Base-by-base conservation (phyloP, 2,888 invertebrate genomes). In the Drosophila nigricruria region DNA sequence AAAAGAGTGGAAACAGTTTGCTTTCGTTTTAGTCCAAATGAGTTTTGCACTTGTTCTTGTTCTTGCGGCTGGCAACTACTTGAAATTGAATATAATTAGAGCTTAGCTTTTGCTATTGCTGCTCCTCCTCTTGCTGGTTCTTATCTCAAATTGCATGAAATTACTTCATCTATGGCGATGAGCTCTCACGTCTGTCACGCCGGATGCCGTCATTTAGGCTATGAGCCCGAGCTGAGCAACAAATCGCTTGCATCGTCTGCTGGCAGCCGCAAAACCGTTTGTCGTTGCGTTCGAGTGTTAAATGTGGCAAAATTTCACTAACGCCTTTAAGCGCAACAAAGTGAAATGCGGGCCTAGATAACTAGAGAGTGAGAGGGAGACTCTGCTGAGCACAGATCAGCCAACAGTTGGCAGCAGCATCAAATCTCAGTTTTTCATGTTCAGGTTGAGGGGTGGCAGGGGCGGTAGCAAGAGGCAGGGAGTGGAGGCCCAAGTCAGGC, bases 191-290 rank as follows among this genome's bases (percentile, higher is more conserved):
- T 32, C 76, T 57, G 59, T 50, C 58, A 68, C 75, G 79, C 84
- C 89, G 89, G 89, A 84, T 84, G 88, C 86, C 82, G 59, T 77
- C 88, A 84, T 88, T 84, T 89, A 77, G 77, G 58, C 77, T 58
- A 52, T 75, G 81, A 72, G 68, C 68, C 53, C 34, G 54, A 30
- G 61, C 47, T 49, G 16, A 64, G 20, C 54, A 43, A 43, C 58
- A 58, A 63, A 50, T 59, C 23, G 56, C 32, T 42, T 25, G 58
- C 23, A 38, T 54, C 54, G 40, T 40, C 40, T 30, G 54, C 18
- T 54, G 53, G 45, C 54, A 40, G 40, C 60, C 32, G 45, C 77
- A 59, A 74, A 74, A 61, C 49, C 70, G 58, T 79, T 49, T 64
- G 45, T 65, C 70, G 57, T 53, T 74, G 49, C 40, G 36, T 77